These are phyloP conservation scores for Sycophaga agraensis DNA, from an alignment of 1,140 invertebrate species.

Conservation along the genomic window DNA sequence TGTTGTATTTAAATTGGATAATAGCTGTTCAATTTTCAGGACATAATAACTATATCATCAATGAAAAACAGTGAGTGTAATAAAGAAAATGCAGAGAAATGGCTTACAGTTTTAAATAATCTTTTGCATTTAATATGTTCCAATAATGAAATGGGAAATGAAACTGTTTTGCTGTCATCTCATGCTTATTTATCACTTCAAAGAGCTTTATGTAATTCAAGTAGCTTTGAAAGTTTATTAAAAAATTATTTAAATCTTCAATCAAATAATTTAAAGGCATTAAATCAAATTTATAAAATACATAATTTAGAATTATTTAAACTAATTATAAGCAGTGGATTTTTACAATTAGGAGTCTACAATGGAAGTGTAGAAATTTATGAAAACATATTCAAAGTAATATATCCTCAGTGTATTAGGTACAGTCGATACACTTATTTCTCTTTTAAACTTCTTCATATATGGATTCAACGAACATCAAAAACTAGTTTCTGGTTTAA, in stretches of 20 bases:
- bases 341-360: constrained; percentile 38
- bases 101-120: constrained; percentile 30
- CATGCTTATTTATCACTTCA: constrained; percentile 37
- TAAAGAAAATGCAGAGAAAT: constrained; percentile 20
- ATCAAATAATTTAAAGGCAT: constrained; percentile 19
- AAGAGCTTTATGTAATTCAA: constrained; percentile 8
- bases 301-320: constrained; percentile 39
- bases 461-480: constrained; percentile 39
- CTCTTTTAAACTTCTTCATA: constrained; percentile 43
- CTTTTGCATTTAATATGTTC: constrained; percentile 26
- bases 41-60: constrained; percentile 31
- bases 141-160: constrained; percentile 34
- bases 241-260: constrained; percentile 28
- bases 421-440: constrained; percentile 48
- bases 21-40: constrained; percentile 30
- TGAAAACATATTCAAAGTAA: constrained; percentile 34
- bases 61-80: constrained; percentile 9
- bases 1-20: too few species aligned
- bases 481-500: constrained; percentile 38
- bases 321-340: constrained; percentile 41
- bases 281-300: constrained; percentile 28
- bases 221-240: constrained; percentile 25
- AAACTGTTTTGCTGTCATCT: constrained; percentile 35
- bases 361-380: constrained; percentile 29
- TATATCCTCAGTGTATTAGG: constrained; percentile 38